Evolutionary conservation across 2,113 vertebrate genomes (phyloP), one percentile per base, ranked within the genome.

Genomic region (Puffinus mauretanicus): DNA sequence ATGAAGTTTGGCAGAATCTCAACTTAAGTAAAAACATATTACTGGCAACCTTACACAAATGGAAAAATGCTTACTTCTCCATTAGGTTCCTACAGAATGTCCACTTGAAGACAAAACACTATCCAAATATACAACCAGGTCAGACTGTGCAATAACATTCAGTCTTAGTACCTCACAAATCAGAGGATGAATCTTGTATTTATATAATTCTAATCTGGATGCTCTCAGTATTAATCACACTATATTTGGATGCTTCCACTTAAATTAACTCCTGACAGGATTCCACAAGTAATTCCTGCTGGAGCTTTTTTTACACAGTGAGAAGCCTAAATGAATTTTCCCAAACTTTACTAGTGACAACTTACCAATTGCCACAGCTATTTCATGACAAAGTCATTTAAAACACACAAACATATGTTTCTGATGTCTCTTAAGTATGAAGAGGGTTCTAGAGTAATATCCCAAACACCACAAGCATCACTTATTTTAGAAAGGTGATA

Each of bases 11-110:
- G 85, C 78, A 95, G 88, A 91, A 95, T 65, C 40, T 91, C 79
- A 88, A 17, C 34, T 47, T 80, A 55, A 96, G 49, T 95, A 90
- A 94, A 93, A 97, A 94, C 89, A 84, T 26, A 77, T 88, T 95
- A 91, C 71, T 88, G 54, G 76, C 60, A 96, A 83, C 66, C 65
- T 52, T 61, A 86, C 42, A 80, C 36, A 84, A 95, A 87, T 64
- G 61, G 58, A 94, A 94, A 95, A 97, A 64, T 16, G n/a, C 84
- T 96, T 93, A 93, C 34, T 96, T 92, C 75, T 78, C 25, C 22
- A 82, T 30, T 47, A 79, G 5, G 36, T 65, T 91, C 66, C 73
- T 86, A 87, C 2, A 88, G 38, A 61, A 82, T 4, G 49, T 52
- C 82, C 86, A 65, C 60, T 52, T 70, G 86, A 94, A 94, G 66